Conservation (phyloP, 2,113 vertebrate species). For the Bungarus multicinctus region DNA sequence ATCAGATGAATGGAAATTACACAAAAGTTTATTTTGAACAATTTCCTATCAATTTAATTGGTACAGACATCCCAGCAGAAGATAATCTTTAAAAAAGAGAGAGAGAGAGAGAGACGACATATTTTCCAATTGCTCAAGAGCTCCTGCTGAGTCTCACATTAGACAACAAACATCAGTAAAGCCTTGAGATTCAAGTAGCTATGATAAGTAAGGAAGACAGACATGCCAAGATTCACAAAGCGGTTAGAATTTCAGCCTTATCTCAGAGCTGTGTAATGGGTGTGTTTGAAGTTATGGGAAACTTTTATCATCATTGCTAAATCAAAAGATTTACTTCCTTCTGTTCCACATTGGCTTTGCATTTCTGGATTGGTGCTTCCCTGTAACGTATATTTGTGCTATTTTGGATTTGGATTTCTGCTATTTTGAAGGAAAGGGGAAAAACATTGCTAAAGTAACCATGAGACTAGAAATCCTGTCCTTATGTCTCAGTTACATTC, state of each 20-base stretch:
- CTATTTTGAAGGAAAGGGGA: neutral
- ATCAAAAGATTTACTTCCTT: neutral
- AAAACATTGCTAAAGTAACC: neutral
- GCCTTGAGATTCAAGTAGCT: neutral
- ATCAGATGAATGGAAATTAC: neutral
- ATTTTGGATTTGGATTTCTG: too few relatives aligned
- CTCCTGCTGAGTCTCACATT: neutral
- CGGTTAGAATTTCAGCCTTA: slow-evolving; percentile 10
- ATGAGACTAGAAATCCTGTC: neutral
- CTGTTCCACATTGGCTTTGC: neutral
- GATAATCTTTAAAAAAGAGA: neutral
- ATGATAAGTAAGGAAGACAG: slow-evolving; percentile 1
- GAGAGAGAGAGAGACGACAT: neutral
- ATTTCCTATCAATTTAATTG: neutral
- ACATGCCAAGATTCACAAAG: neutral
- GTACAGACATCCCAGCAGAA: neutral
- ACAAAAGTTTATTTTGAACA: neutral
- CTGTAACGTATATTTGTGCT: neutral
- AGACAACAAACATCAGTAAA: slow-evolving; percentile 1
- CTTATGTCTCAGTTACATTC: neutral
- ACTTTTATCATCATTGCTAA: neutral
- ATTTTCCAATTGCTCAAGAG: neutral
- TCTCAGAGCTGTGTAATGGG: neutral
- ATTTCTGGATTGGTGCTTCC: neutral
- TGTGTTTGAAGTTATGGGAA: slow-evolving; percentile 15